Evolutionary conservation across 2,888 invertebrate genomes (phyloP), one percentile per base, ranked within the genome.

Genomic region (Drosophila rubida): DNA sequence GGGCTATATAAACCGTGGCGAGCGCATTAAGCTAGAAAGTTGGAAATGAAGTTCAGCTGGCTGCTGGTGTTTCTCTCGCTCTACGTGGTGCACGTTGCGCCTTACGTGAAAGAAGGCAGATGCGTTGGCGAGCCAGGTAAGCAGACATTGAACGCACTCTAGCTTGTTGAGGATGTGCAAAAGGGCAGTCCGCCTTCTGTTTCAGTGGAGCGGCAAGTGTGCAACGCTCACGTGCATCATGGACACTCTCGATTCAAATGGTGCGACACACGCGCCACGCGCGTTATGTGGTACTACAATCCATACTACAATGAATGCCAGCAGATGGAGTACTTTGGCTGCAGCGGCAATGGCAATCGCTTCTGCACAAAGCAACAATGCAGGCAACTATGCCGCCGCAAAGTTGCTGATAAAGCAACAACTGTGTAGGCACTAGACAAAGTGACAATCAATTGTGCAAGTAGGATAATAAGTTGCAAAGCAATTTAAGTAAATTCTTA

Each of bases 291-390:
- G 69, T 60, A 30, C 37, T 69, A 16, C 16, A 42, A 59, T 7
- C 16, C 2, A 0, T 9, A 0, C 23, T n/a, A 35, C 13, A 7
- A 16, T 0, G 7, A 22, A 1, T 75, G 73, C 13, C 7, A 22
- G 0, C 30, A 0, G 19, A 53, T 69, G 48, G 11, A 45, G 0
- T 73, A 27, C 9, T 9, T 30, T 19, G 75, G 75, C 32, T 73
- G 73, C 8, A 57, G 49, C 6, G 77, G 66, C 57, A 76, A 71
- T 46, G 25, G 25, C 2, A 73, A 75, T 54, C 76, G 70, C 0
- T 75, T 16, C 19, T 73, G 73, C 32, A 45, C 51, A 1, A 11
- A 42, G n/a, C 2, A 16, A 0, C 32, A 55, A 0, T 75, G 72
- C 50, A 0, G 19, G 19, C n/a, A n/a, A 19, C 19, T 19, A 19